phyloP scores from a whole-genome alignment of 1,140 invertebrate genomes.

The Paraescarpia echinospica region DNA sequence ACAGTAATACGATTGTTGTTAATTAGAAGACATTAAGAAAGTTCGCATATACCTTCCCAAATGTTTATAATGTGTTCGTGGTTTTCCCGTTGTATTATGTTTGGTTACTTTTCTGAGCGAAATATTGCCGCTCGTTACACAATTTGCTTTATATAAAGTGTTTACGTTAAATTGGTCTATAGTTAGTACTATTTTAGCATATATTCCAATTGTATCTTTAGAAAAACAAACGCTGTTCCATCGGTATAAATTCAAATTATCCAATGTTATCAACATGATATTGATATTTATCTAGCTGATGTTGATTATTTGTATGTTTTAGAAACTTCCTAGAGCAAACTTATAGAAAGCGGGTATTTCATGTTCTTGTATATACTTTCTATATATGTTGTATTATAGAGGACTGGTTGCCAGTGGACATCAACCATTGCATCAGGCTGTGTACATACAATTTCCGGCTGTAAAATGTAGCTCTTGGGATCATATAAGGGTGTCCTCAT shows the following conservation, averaged over 20 bases:
- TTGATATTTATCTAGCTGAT: background rate
- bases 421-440: background rate
- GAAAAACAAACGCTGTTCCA: background rate
- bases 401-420: background rate
- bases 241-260: background rate
- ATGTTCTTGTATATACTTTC: background rate
- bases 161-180: too few relatives aligned
- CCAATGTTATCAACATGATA: background rate
- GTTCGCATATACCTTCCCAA: too few relatives aligned
- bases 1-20: too few relatives aligned
- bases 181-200: too few relatives aligned
- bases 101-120: background rate
- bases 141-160: too few relatives aligned
- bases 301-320: background rate
- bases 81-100: background rate
- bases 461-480: background rate
- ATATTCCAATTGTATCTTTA: too few relatives aligned
- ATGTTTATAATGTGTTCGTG: too few relatives aligned
- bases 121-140: background rate
- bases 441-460: background rate
- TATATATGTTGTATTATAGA: too few relatives aligned
- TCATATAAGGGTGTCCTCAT: background rate
- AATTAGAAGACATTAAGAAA: too few relatives aligned
- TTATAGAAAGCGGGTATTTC: background rate
- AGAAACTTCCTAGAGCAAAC: background rate